phyloP scores from a whole-genome alignment of 2,113 vertebrate genomes.

The Chionodraco myersi region DNA sequence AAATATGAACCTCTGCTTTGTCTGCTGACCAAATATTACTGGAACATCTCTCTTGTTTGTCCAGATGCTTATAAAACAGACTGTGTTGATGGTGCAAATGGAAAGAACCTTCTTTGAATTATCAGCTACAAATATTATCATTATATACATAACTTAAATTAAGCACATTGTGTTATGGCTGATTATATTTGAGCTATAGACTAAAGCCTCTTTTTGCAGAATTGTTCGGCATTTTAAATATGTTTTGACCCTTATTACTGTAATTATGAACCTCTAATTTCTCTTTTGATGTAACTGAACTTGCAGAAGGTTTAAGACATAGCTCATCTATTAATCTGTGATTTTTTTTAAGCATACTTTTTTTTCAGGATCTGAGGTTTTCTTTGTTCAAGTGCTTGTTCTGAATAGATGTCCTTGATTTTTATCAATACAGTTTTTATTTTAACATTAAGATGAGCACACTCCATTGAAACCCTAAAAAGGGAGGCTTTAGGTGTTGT shows the following conservation, averaged over 20 bases:
- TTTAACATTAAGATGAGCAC: background rate
- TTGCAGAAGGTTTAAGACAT: background rate
- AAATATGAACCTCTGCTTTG: slow-evolving; percentile 16
- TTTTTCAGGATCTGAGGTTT: background rate
- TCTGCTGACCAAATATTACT: background rate
- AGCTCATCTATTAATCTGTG: background rate
- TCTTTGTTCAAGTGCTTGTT: background rate
- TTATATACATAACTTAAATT: background rate
- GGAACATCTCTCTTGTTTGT: slow-evolving; percentile 3
- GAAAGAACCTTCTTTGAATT: background rate
- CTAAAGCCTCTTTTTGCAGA: background rate
- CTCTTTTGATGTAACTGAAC: background rate
- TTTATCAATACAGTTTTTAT: background rate
- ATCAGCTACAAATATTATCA: background rate
- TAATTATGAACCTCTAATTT: background rate
- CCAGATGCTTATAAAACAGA: slow-evolving; percentile 7
- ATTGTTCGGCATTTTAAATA: background rate
- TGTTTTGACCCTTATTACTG: background rate
- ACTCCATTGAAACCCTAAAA: background rate
- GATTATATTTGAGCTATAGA: background rate
- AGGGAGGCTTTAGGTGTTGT: background rate
- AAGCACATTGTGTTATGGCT: background rate
- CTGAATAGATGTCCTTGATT: background rate
- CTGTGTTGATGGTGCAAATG: background rate
- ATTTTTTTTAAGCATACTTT: background rate